phyloP scores from a whole-genome alignment of 2,113 vertebrate genomes.

The Dasyurus viverrinus region DNA sequence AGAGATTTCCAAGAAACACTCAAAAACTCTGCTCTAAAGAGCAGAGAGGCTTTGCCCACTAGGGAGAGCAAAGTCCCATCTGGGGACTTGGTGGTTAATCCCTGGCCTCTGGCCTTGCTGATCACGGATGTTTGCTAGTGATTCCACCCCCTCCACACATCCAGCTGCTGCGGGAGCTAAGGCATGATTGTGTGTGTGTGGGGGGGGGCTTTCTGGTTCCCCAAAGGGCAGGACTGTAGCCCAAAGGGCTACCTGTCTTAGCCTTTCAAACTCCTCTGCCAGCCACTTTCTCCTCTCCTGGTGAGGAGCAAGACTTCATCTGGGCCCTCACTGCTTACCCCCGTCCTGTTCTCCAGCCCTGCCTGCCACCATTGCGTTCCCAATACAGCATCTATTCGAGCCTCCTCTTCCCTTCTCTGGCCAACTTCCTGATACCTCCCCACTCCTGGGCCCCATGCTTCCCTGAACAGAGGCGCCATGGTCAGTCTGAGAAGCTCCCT shows the following conservation, averaged over 20 bases:
- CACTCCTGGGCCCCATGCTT: not conserved
- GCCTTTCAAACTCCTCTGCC: not conserved
- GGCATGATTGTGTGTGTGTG: too few species aligned
- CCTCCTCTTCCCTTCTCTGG: not conserved
- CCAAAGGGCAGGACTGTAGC: too few species aligned
- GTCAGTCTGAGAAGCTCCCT: not conserved
- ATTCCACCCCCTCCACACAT: too few species aligned
- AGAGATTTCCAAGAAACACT: not conserved
- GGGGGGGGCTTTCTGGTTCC: not conserved
- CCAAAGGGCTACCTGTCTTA: not conserved
- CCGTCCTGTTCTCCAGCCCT: not conserved
- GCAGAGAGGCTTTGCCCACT: too few species aligned
- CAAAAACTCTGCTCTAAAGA: not conserved
- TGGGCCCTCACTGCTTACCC: not conserved
- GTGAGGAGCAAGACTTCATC: not conserved
- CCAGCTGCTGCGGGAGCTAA: not conserved
- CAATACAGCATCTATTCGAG: accelerated
- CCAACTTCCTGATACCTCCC: too few species aligned
- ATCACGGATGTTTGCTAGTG: too few species aligned
- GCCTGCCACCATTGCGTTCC: not conserved
- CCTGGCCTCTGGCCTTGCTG: not conserved
- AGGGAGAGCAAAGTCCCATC: too few species aligned
- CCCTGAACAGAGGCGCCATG: not conserved
- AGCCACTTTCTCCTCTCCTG: not conserved
- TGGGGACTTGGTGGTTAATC: too few species aligned